Evolutionary conservation across 2,113 vertebrate species (phyloP).

Genomic region (Peromyscus leucopus): DNA sequence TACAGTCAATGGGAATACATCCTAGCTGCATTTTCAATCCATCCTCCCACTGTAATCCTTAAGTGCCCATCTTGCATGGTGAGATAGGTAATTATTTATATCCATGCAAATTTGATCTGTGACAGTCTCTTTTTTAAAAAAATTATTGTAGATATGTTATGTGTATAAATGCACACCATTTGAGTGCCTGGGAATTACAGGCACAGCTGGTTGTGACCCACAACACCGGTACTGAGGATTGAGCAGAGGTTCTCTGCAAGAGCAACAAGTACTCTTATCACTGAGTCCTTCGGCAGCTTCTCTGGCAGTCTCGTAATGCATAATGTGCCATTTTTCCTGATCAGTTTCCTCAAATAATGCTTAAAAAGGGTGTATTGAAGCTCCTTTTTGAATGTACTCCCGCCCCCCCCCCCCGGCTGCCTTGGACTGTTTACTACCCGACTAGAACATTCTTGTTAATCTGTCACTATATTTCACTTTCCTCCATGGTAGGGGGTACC

Average conservation of each 20-base stretch:
- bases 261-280: background rate
- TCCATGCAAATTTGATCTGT: constrained; percentile 34
- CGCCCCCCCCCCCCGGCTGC: background rate
- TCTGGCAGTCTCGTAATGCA: background rate
- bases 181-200: no score
- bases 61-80: background rate
- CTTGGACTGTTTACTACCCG: background rate
- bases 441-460: background rate
- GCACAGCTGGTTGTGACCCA: background rate
- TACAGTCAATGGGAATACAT: background rate
- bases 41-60: background rate
- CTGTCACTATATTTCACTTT: background rate
- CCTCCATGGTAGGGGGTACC: background rate
- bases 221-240: background rate
- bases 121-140: constrained; percentile 45
- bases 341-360: constrained; percentile 48
- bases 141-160: background rate
- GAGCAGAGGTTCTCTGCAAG: background rate
- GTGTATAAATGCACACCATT: background rate
- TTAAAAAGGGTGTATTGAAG: constrained; percentile 8
- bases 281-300: background rate
- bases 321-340: constrained; percentile 40
- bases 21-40: background rate
- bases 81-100: constrained; percentile 59
- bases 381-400: background rate